Base-by-base conservation (phyloP, 2,797 vertebrate species). In the Euthynnus affinis region DNA sequence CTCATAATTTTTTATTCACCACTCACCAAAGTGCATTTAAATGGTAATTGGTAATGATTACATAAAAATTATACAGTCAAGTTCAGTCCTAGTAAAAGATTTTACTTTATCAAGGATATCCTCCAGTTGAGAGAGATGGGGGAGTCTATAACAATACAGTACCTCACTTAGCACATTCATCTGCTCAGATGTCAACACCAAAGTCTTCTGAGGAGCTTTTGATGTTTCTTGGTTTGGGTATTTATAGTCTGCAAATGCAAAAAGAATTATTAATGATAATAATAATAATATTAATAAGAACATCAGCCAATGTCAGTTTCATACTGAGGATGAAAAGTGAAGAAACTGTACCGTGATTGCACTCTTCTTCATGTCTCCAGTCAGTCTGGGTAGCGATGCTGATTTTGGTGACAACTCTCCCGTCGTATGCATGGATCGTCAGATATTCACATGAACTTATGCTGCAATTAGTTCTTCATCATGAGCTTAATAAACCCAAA, bases 51-150 rank as follows among this genome's bases (percentile, higher is more conserved):
- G n/a, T n/a, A n/a, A n/a, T 78, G 73, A 76, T 61, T 22, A 55
- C 55, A 78, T 51, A 61, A 69, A 78, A 76, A 57, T n/a, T 55
- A 49, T 3, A 62, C 25, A 27, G 51, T 46, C 9, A 42, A 62
- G 70, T 73, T 72, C 48, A 81, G 61, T 79, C 74, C 20, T 22
- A 20, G 52, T 51, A 37, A 29, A 57, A 74, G 66, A 74, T 75
- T 77, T 75, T 37, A 60, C 66, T 63, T 64, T 76, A 74, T 80
- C 76, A 84, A 87, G 74, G 83, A 75, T 77, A 55, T 74, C 48
- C 55, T 77, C 15, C 44, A 42, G 15, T 12, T 76, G 23, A 55
- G 49, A 63, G 4, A 57, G 15, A 14, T 3, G 12, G n/a, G 20
- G 10, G 62, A 42, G 9, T 61, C 64, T 78, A 52, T 25, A n/a